A percentile compares a stretch with the other conserved stretches of the same genome.
Evolutionary conservation across 2,797 vertebrate genomes (phyloP).

Genomic region (Mormyrops attenuatus): DNA sequence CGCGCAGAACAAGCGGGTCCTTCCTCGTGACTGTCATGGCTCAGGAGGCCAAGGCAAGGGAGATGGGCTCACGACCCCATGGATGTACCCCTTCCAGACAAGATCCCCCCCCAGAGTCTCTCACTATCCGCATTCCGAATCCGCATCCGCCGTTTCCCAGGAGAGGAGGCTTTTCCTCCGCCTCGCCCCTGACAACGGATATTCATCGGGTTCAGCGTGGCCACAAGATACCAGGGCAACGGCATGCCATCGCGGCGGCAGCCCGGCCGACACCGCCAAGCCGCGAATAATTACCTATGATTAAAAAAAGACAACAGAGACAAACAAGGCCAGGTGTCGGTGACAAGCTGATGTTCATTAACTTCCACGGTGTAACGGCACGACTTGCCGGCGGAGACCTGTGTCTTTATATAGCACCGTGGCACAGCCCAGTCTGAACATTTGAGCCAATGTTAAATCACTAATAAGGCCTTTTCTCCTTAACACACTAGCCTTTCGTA

Average conservation of each 20-base stretch:
- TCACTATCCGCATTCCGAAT: conserved; percentile 34
- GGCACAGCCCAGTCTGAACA: neutral
- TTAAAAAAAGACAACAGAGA: conserved; percentile 35
- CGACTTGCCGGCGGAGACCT: conserved; percentile 21
- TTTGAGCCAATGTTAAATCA: neutral
- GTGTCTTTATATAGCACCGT: neutral
- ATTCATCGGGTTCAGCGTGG: conserved; percentile 30
- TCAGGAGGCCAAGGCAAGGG: neutral
- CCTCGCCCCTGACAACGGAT: conserved; percentile 31
- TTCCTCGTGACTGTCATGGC: neutral
- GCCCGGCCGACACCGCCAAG: neutral
- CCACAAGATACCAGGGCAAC: neutral
- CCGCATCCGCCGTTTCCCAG: conserved; percentile 34
- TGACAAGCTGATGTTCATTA: conserved; percentile 33
- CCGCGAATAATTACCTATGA: conserved; percentile 32
- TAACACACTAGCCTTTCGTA: neutral
- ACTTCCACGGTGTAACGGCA: conserved; percentile 23
- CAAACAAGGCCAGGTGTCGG: conserved; percentile 19
- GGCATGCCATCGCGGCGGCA: conserved; percentile 6
- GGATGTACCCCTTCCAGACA: neutral
- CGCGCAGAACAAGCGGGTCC: neutral
- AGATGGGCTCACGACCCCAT: neutral
- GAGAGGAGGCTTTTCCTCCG: conserved; percentile 23
- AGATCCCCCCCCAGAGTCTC: conserved; percentile 12
- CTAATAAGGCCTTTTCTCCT: neutral